Evolutionary conservation across 1,140 invertebrate species (phyloP), one percentile per base, ranked within the genome.

Genomic region (Rhysida immarginata): DNA sequence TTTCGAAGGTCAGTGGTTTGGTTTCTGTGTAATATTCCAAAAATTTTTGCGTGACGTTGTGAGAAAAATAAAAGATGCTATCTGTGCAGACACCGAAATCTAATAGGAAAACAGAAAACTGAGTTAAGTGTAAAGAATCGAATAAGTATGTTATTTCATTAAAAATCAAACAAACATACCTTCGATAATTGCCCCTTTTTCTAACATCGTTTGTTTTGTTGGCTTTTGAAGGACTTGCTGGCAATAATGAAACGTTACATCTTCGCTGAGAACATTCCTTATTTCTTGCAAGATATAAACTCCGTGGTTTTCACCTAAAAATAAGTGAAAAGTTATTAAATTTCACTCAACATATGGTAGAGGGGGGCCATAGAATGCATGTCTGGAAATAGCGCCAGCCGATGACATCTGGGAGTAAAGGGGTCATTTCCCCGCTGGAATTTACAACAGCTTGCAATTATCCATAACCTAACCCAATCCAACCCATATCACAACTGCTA

Each of bases 241-340:
- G 57, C 73, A 74, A 24, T 64, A 46, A 23, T 51, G 58, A 26
- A 64, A 50, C 24, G 60, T 45, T 41, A 68, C 59, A 45, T 61
- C 35, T 53, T 60, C n/a, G 26, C 56, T 1, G 46, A 50, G 1
- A 53, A n/a, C n/a, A n/a, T n/a, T n/a, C n/a, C n/a, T n/a, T n/a
- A n/a, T n/a, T n/a, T n/a, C n/a, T n/a, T n/a, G 29, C 61, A 74
- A 51, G 26, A 74, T 68, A 60, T 73, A 76, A 2, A 76, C 74
- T 25, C 74, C 74, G 65, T 76, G 74, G 27, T 63, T 65, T 21
- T 64, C 66, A 1, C 71, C 58, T 59, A 29, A 5, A 35, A 35
- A 35, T 20, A 59, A 41, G 16, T 74, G 49, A n/a, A 66, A 52
- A 16, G 72, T 73, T 1, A 71, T n/a, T n/a, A 41, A 41, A 41